Percentiles rank a stretch among this genome's conserved stretches.
Conservation (phyloP, 2,888 invertebrate genomes). For the Macrosiphum euphorbiae region DNA sequence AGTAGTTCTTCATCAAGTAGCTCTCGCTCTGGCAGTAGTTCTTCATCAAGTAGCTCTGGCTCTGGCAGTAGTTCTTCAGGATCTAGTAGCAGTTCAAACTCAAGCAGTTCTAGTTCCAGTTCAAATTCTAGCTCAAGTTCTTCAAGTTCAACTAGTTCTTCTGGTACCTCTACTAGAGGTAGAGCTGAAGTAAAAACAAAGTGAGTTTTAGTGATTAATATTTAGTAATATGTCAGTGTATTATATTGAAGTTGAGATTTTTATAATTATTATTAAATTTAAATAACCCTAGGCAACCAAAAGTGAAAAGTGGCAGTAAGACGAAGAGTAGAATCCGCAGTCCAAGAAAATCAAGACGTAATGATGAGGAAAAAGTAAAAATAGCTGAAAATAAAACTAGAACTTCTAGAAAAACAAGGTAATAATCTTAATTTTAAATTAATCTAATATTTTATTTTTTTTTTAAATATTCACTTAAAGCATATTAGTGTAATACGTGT, state of each 20-base stretch:
- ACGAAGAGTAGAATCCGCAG: slow-evolving; percentile 69
- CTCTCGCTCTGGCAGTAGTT: too few species aligned
- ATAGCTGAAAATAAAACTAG: slow-evolving; percentile 69
- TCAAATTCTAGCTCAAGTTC: slow-evolving; percentile 85
- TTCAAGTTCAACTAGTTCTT: slow-evolving; percentile 78
- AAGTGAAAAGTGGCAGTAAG: slow-evolving; percentile 64
- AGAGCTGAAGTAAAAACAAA: slow-evolving; percentile 78
- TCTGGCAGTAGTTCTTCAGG: slow-evolving; percentile 71
- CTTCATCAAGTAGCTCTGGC: slow-evolving; percentile 62
- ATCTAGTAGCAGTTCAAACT: slow-evolving; percentile 71
- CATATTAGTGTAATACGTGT: background rate
- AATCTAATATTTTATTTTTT: background rate
- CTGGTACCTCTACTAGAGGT: slow-evolving; percentile 75
- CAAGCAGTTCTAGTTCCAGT: slow-evolving; percentile 72
- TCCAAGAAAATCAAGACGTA: slow-evolving; percentile 66
- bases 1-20: too few species aligned
- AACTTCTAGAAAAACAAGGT: slow-evolving; percentile 67
- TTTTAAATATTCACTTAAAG: background rate
- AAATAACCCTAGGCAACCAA: slow-evolving; percentile 33
- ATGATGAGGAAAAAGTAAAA: slow-evolving; percentile 67
- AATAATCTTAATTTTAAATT: background rate
- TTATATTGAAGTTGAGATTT: background rate
- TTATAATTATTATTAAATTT: background rate
- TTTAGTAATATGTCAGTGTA: background rate
- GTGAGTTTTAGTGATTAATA: slow-evolving; percentile 70